phyloP scores from a whole-genome alignment of 2,797 vertebrate species.

The Eulemur rubriventer region DNA sequence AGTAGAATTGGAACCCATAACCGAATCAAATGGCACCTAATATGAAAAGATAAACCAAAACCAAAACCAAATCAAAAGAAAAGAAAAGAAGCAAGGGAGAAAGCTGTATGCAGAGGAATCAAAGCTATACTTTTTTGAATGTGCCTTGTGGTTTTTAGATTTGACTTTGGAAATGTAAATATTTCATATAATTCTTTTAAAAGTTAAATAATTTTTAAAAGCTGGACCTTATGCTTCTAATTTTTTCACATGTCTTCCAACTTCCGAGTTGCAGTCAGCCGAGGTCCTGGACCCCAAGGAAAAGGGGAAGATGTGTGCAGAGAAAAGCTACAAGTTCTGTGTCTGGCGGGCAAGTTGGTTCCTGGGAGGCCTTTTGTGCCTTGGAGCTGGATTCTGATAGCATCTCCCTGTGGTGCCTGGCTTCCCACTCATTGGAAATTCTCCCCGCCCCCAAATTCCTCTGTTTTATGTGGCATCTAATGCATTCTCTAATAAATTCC shows the following conservation, averaged over 20 bases:
- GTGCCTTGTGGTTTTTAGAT: conserved; percentile 1
- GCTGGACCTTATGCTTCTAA: neutral
- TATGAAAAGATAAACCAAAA: neutral
- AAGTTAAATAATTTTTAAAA: conserved; percentile 25
- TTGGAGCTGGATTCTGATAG: neutral
- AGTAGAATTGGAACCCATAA: neutral
- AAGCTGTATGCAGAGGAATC: neutral
- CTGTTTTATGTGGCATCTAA: neutral
- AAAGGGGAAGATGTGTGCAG: neutral
- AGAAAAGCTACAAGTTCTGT: neutral
- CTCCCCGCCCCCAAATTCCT: neutral
- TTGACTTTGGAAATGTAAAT: neutral
- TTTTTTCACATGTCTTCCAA: neutral
- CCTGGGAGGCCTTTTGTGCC: neutral
- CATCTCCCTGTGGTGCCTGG: neutral
- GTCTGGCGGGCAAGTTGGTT: neutral
- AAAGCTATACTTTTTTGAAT: neutral
- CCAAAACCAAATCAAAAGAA: neutral
- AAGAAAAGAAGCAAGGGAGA: neutral
- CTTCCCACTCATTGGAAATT: neutral
- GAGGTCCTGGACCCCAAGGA: neutral
- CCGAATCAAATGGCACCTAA: neutral
- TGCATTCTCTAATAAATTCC: neutral
- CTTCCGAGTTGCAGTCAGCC: neutral
- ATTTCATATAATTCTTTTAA: neutral